Percentiles rank a stretch among this genome's conserved stretches.
These are phyloP conservation scores for Nasonia vitripennis DNA, from an alignment of 1,140 invertebrate genomes.

Conservation along the genomic window DNA sequence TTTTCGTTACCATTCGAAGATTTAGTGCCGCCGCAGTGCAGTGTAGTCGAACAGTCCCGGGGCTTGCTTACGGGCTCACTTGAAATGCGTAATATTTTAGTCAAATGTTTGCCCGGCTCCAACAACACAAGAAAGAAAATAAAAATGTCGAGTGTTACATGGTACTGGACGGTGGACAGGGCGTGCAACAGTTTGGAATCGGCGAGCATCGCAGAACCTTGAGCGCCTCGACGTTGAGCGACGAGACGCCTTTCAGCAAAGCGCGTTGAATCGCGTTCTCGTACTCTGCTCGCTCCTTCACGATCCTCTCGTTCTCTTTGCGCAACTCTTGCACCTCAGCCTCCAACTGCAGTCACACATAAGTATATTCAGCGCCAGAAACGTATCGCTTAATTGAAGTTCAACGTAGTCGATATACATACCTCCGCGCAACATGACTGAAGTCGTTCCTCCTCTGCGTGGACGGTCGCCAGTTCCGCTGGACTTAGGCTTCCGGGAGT, in stretches of 20 bases:
- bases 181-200: constrained; percentile 61
- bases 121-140: too few relatives aligned
- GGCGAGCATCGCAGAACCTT: constrained; percentile 66
- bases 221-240: constrained; percentile 67
- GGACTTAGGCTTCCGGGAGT: not conserved
- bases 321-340: constrained; percentile 60
- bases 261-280: constrained; percentile 69
- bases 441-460: constrained; percentile 10
- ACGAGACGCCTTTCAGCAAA: constrained; percentile 68
- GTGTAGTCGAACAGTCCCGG: not conserved
- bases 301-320: constrained; percentile 66
- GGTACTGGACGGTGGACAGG: constrained; percentile 55
- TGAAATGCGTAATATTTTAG: too few relatives aligned
- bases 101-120: too few relatives aligned
- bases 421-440: constrained; percentile 6
- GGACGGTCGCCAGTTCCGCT: not conserved
- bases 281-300: constrained; percentile 67
- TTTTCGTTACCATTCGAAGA: not conserved
- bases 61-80: not conserved
- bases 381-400: not conserved
- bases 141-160: constrained; percentile 48
- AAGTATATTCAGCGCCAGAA: too few relatives aligned
- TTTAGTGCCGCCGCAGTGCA: not conserved
- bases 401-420: not conserved
- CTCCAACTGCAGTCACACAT: constrained; percentile 58